A percentile compares a stretch with the other conserved stretches of the same genome.
Conservation (phyloP, 2,797 vertebrate genomes). For the Onychomys torridus region DNA sequence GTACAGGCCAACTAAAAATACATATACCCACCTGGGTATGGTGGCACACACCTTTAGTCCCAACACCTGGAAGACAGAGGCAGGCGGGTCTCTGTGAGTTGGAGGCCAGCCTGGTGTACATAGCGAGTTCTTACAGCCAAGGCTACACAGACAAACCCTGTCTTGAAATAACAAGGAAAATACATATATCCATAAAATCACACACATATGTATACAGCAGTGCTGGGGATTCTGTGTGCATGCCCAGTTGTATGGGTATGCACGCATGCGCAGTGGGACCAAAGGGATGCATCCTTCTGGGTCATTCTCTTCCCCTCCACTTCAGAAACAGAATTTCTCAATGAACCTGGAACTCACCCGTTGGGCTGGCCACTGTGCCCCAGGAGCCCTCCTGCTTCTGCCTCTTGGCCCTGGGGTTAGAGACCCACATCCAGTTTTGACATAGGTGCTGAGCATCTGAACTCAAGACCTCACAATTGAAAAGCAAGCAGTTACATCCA, state of each 20-base stretch:
- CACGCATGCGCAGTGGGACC: neutral
- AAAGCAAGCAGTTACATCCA: neutral
- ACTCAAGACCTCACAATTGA: neutral
- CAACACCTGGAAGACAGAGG: neutral
- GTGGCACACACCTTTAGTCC: neutral
- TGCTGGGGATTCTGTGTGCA: neutral
- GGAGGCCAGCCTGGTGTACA: neutral
- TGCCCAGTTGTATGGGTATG: neutral
- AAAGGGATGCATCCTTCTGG: neutral
- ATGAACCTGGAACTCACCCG: neutral
- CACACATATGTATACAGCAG: neutral
- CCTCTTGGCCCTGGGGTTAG: no score
- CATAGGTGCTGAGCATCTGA: neutral
- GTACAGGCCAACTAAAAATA: neutral
- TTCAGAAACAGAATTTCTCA: neutral
- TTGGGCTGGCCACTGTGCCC: neutral
- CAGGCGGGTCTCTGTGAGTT: neutral
- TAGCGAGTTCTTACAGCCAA: neutral
- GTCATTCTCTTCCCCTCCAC: neutral
- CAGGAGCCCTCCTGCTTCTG: neutral
- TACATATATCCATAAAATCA: neutral
- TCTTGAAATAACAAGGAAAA: neutral
- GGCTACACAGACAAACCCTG: neutral
- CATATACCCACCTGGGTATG: neutral
- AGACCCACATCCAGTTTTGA: neutral